Base-by-base conservation (phyloP, 2,888 invertebrate genomes). In the Trissolcus japonicus region DNA sequence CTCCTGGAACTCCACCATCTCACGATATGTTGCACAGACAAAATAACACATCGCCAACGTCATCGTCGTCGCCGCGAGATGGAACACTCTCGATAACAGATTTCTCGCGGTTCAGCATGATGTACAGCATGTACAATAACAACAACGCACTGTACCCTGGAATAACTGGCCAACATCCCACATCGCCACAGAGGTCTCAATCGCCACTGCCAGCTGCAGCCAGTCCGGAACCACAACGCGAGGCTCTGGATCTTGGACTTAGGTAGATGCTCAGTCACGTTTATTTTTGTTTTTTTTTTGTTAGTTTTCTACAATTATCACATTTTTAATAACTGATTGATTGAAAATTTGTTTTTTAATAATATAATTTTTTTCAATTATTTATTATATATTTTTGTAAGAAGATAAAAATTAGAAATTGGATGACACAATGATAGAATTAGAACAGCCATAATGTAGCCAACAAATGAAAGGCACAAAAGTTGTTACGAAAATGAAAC, bases 91-190 rank as follows among this genome's bases (percentile, higher is more conserved):
- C 93, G 81, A 94, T 94, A 9, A 90, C 95, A 72, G 95, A 95
- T 87, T 93, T 95, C 90, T 94, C 95, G 1, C 93, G 95, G 72
- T 92, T 95, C 81, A 94, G 94, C 0, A 57, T 76, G 14, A 90
- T 96, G 21, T 96, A 95, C 95, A 95, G 94, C 80, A 92, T 96
- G 84, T 96, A 95, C 90, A 94, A 94, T 88, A 94, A 94, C 85
- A 94, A 94, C 85, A 94, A 94, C 85, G 81, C 82, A 14, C 71
- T 87, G 0, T 85, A 87, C 67, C 80, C 85, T 11, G 83, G 83
- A 6, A 79, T 85, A 1, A 79, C 84, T 53, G 86, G 89, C 7
- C 87, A 86, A 51, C 85, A 87, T 17, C 88, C 84, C 25, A 79
- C 86, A 40, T 89, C 89, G 3, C 91, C 91, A 0, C 88, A 91